A percentile compares a stretch with the other conserved stretches of the same genome.
These are phyloP conservation scores for Morpho helenor DNA, from an alignment of 2,888 invertebrate genomes.

Conservation along the genomic window DNA sequence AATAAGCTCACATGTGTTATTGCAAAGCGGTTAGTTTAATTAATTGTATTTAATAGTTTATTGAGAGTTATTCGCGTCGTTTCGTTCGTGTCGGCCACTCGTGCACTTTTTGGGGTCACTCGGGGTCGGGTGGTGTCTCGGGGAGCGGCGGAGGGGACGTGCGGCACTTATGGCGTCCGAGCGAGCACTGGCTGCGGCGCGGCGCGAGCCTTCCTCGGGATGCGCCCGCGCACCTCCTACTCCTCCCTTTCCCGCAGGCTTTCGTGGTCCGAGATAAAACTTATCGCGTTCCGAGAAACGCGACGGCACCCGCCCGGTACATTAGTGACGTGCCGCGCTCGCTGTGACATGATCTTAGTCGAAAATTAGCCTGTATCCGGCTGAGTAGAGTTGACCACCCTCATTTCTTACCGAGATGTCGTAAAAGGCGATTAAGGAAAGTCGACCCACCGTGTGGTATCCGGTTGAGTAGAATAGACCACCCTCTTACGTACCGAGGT, in stretches of 20 bases:
- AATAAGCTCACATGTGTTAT: slow-evolving; percentile 61
- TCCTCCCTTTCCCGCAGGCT: slow-evolving; percentile 47
- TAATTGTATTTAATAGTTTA: slow-evolving; percentile 17
- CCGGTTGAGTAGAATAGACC: too few relatives aligned
- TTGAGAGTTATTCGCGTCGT: slow-evolving; percentile 52
- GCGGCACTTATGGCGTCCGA: slow-evolving; percentile 56
- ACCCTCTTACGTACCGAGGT: too few relatives aligned
- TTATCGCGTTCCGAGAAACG: slow-evolving; percentile 45
- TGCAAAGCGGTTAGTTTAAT: slow-evolving; percentile 50
- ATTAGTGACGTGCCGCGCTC: slow-evolving; percentile 1
- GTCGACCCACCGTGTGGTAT: too few relatives aligned
- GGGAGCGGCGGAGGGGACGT: slow-evolving; percentile 42
- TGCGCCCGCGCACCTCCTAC: slow-evolving; percentile 37
- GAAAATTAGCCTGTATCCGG: too few relatives aligned
- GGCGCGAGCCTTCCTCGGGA: slow-evolving; percentile 22
- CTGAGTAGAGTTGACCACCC: too few relatives aligned
- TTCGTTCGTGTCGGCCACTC: slow-evolving; percentile 64
- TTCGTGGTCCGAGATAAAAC: slow-evolving; percentile 35
- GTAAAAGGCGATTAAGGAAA: too few relatives aligned
- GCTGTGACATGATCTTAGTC: too few relatives aligned
- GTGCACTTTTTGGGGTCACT: slow-evolving; percentile 65
- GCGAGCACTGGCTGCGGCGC: slow-evolving; percentile 51
- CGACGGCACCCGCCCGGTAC: slow-evolving; percentile 12
- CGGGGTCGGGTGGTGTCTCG: slow-evolving; percentile 54
- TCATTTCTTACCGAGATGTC: too few relatives aligned